Conservation (phyloP, 2,113 vertebrate genomes). For the Lichenostomus cassidix region DNA sequence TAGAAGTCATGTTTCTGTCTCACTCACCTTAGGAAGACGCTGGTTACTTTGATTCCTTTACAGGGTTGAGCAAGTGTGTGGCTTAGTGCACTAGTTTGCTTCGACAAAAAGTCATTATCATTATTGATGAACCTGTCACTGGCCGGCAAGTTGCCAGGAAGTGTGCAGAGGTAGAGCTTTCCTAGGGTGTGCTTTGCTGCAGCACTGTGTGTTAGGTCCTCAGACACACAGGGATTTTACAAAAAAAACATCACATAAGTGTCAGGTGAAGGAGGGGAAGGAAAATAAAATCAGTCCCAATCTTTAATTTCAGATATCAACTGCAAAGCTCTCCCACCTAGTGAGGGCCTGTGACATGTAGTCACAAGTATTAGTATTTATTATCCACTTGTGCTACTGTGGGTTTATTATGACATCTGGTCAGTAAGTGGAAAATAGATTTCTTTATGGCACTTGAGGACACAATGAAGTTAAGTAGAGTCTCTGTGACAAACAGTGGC, state of each 20-base stretch:
- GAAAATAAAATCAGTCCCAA: neutral
- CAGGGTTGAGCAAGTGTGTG: neutral
- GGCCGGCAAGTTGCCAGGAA: neutral
- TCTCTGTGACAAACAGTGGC: neutral
- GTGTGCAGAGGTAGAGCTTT: neutral
- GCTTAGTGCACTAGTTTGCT: neutral
- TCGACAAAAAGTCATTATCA: slow-evolving; percentile 19
- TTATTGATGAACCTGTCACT: slow-evolving; percentile 52
- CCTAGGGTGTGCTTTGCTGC: neutral
- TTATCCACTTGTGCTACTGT: neutral
- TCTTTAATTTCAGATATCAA: neutral
- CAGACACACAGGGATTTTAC: neutral
- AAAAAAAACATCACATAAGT: neutral
- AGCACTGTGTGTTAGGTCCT: neutral
- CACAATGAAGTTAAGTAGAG: neutral
- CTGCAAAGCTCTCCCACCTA: neutral
- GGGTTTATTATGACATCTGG: neutral
- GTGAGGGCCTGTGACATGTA: neutral
- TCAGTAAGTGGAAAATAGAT: neutral
- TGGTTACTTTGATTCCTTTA: slow-evolving; percentile 19
- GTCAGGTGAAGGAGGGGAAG: neutral
- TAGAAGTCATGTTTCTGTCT: slow-evolving; percentile 33
- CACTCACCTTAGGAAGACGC: neutral
- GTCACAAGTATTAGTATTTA: neutral
- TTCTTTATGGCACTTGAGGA: neutral